Base-by-base conservation (phyloP, 2,888 invertebrate genomes). In the Linnaemya tessellans region DNA sequence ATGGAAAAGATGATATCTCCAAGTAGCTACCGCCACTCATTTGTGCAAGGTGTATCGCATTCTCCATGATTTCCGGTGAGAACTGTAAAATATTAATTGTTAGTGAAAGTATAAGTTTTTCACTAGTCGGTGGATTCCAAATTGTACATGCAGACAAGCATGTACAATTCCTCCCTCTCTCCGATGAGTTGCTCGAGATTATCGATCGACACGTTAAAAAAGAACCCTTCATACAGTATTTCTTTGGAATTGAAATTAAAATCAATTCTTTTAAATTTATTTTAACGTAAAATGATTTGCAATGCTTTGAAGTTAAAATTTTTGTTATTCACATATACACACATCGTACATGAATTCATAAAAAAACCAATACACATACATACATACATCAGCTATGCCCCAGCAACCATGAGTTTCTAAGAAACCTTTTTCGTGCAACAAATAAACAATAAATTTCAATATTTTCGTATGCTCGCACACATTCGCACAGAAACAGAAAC, bases 371-470 rank as follows among this genome's bases (percentile, higher is more conserved):
- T 38, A 13, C 2, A 38, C 4, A 38, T 3, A 10, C 20, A 64
- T n/a, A 41, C n/a, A 43, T 20, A n/a, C n/a, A 25, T 22, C 22
- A 43, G 38, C 30, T 54, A 79, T 82, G 46, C 49, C 67, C 46
- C 68, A 74, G 62, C 56, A 78, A 41, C 62, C 62, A 79, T 67
- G 78, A 74, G 83, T 85, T 82, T 81, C 65, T 80, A 78, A 62
- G 81, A 87, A 81, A 68, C 83, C 83, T 78, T 84, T 81, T 74
- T 54, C 51, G 65, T 79, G 77, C 81, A 79, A 71, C 64, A 85
- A 77, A 82, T 43, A 81, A 70, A 82, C 65, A 85, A 85, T 82
- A 85, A 85, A 85, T 85, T 85, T 85, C 79, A 85, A 81, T 81
- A 73, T 74, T 62, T 35, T 35, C 22, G 13, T 65, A 64, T 18